phyloP scores from a whole-genome alignment of 2,797 vertebrate species.

The Triplophysa yarkandensis region DNA sequence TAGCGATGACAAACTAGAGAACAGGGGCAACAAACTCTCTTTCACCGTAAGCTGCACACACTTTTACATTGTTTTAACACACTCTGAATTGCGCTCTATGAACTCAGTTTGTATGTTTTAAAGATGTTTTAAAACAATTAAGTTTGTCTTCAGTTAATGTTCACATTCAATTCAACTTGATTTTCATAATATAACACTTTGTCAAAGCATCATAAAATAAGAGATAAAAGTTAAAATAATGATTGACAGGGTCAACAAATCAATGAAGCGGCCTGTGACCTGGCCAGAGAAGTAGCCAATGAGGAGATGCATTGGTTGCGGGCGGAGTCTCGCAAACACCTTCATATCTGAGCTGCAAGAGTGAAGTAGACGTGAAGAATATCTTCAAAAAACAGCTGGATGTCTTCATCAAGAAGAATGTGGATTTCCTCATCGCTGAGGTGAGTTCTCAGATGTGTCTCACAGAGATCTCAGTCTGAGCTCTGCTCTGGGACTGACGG shows the following conservation, averaged over 20 bases:
- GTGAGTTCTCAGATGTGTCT: slow-evolving; percentile 65
- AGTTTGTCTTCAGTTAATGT: background rate
- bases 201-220: background rate
- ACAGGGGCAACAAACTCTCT: slow-evolving; percentile 85
- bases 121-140: too few species aligned
- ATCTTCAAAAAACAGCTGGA: slow-evolving; percentile 87
- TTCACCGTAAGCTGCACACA: slow-evolving; percentile 70
- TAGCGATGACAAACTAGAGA: slow-evolving; percentile 94
- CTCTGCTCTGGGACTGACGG: background rate
- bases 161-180: background rate
- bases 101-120: too few species aligned
- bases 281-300: slow-evolving; percentile 88
- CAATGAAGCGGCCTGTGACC: slow-evolving; percentile 94
- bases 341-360: slow-evolving; percentile 93
- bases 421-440: slow-evolving; percentile 97
- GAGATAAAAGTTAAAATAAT: background rate
- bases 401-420: slow-evolving; percentile 87
- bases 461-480: background rate
- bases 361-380: slow-evolving; percentile 85
- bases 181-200: too few species aligned
- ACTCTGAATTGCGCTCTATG: background rate
- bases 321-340: slow-evolving; percentile 96
- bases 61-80: background rate
- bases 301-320: slow-evolving; percentile 90
- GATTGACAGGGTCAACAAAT: slow-evolving; percentile 81